Base-by-base conservation (phyloP, 2,888 invertebrate genomes). In the Deilephila elpenor region DNA sequence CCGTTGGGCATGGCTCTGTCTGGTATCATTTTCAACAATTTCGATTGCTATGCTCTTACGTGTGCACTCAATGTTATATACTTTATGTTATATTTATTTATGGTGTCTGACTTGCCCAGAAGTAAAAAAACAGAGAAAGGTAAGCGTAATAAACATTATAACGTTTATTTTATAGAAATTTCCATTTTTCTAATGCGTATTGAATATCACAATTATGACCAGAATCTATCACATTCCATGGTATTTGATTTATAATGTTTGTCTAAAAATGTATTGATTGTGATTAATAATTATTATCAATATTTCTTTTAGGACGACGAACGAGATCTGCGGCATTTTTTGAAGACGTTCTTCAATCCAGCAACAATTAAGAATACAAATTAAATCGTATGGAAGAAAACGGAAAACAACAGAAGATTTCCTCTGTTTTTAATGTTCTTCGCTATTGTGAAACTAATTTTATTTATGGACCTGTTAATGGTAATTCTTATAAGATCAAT, bases 401-500 rank as follows among this genome's bases (percentile, higher is more conserved):
- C 90, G 11, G 79, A 81, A 29, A 79, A 77, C 5, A 82, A 86
- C 59, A 77, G 85, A 70, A 84, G 79, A 70, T 19, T 76, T 79
- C 95, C 96, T 75, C 96, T 97, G 56, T 93, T 96, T 80, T 92
- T 96, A 80, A 89, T 97, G 61, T 96, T 97, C 96, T 90, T 97
- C 78, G 96, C 96, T 56, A 96, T 96, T 7, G 96, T 96, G n/a
- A n/a, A n/a, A n/a, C n/a, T n/a, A n/a, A n/a, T 95, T 96, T 97
- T 44, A 96, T 97, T 76, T 96, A 97, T 80, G 97, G 97, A 70
- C 97, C 97, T 0, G 93, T 97, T 91, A 96, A 96, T 81, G 97
- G 97, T 19, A 71, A 75, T 59, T 53, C 5, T 17, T 1, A 37
- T 8, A 37, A 37, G 7, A 0, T 8, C 2, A n/a, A n/a, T n/a